Conservation (phyloP, 2,113 vertebrate species). For the Colossoma macropomum region DNA sequence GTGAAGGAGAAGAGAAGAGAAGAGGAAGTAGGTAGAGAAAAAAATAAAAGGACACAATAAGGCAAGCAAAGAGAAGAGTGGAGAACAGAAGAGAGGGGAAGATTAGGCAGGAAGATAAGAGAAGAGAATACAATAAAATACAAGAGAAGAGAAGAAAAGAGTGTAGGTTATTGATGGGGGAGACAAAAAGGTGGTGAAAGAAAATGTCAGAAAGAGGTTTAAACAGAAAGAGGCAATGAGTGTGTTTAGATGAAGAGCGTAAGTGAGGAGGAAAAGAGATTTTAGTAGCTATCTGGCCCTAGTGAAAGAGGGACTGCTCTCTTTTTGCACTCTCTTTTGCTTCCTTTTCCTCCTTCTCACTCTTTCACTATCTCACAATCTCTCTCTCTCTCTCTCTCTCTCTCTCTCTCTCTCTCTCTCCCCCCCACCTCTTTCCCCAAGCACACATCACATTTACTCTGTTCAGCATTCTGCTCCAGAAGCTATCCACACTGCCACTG, state of each 20-base stretch:
- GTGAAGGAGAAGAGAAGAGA: not conserved
- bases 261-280: slow-evolving; percentile 71
- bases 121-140: not conserved
- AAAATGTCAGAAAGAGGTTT: slow-evolving; percentile 18
- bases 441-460: not conserved
- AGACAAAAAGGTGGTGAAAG: not conserved
- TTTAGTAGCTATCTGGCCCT: slow-evolving; percentile 71
- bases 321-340: not conserved
- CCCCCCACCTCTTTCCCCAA: not conserved
- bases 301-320: too few species aligned
- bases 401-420: not conserved
- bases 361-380: not conserved
- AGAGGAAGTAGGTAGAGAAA: too few species aligned
- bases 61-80: not conserved
- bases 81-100: not conserved
- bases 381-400: not conserved
- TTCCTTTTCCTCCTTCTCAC: not conserved
- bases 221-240: slow-evolving; percentile 59
- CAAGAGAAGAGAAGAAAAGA: not conserved
- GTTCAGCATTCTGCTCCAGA: not conserved
- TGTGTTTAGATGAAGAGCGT: slow-evolving; percentile 69
- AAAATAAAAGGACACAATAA: too few species aligned
- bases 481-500: not conserved
- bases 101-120: not conserved
- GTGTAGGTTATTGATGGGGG: not conserved